A percentile compares a stretch with the other conserved stretches of the same genome.
These are phyloP conservation scores for Caenorhabditis imperialis DNA, from an alignment of 2,888 invertebrate genomes.

Conservation along the genomic window DNA sequence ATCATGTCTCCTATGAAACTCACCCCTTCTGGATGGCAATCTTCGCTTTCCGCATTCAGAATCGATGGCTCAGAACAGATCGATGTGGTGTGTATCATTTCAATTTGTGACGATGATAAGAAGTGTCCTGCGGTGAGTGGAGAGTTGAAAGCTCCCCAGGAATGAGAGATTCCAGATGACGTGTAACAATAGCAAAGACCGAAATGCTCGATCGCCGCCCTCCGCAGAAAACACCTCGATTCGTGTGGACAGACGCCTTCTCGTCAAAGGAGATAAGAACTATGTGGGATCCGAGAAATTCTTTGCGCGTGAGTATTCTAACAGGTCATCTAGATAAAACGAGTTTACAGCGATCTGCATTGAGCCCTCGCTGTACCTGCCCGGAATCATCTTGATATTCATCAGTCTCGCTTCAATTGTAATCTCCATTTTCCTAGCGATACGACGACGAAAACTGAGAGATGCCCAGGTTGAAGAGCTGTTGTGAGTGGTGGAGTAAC, in stretches of 20 bases:
- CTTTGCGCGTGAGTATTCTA: slow-evolving; percentile 30
- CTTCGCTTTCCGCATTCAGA: slow-evolving; percentile 75
- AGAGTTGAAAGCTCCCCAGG: too few species aligned
- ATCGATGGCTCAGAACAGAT: slow-evolving; percentile 76
- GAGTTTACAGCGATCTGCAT: slow-evolving; percentile 45
- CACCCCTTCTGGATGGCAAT: slow-evolving; percentile 67
- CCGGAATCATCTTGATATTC: slow-evolving; percentile 26
- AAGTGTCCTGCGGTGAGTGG: slow-evolving; percentile 51
- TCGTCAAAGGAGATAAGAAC: slow-evolving; percentile 44
- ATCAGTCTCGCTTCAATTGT: slow-evolving; percentile 35
- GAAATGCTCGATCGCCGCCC: slow-evolving; percentile 23
- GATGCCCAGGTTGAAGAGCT: slow-evolving; percentile 49
- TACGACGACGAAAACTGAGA: slow-evolving; percentile 15
- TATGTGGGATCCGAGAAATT: slow-evolving; percentile 33
- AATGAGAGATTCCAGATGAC: slow-evolving; percentile 38
- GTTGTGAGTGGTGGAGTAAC: slow-evolving; percentile 29
- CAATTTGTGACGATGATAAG: slow-evolving; percentile 47
- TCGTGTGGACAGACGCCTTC: slow-evolving; percentile 47
- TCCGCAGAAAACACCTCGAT: slow-evolving; percentile 44
- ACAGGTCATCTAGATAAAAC: too few species aligned
- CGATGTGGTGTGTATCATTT: slow-evolving; percentile 59
- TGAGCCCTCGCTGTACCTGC: slow-evolving; percentile 45
- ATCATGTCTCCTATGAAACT: slow-evolving; percentile 73
- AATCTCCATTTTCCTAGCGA: slow-evolving; percentile 41
- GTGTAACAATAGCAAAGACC: slow-evolving; percentile 12